Evolutionary conservation across 2,797 vertebrate genomes (phyloP), one percentile per base, ranked within the genome.

Genomic region (Aselliscus stoliczkanus): DNA sequence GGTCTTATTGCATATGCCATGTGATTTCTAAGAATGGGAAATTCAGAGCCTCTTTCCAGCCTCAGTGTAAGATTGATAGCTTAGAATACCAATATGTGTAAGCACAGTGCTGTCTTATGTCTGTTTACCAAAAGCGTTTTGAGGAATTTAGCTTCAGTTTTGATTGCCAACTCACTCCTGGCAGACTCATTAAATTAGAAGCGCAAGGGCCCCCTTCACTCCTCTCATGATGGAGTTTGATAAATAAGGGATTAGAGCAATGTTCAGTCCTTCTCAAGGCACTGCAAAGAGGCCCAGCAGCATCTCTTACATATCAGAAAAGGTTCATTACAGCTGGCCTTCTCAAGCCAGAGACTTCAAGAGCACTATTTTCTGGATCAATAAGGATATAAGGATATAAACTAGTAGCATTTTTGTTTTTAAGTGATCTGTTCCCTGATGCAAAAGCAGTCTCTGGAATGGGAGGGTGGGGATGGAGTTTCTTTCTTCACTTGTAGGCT

Each of bases 11-110:
- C 64, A 94, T 81, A 93, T 96, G 94, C 60, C 58, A 82, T 94
- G 39, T 80, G 88, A 95, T 95, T 95, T 93, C 96, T 85, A 96
- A 94, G 97, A 96, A 97, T 58, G 92, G 82, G 96, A 73, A 90
- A 94, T 73, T 87, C 34, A 58, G 93, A 96, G 85, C 47, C 73
- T 79, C 85, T 83, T 90, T 92, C 25, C 56, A 73, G 86, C 89
- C 76, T 87, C 70, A 2, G 50, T 69, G 58, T 73, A 47, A 96
- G 95, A 96, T 75, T 83, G 92, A 95, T 93, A 90, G 83, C 90
- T 95, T 77, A 73, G 90, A 77, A 79, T 90, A 80, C 1, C 92
- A 80, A 52, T 81, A 72, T 64, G 80, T 94, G 58, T 90, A 93
- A 92, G 95, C 93, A 67, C 58, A 27, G 7, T 56, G 79, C 96